Evolutionary conservation across 2,797 vertebrate species (phyloP), one percentile per base, ranked within the genome.

Genomic region (Poeciliopsis gracilis): DNA sequence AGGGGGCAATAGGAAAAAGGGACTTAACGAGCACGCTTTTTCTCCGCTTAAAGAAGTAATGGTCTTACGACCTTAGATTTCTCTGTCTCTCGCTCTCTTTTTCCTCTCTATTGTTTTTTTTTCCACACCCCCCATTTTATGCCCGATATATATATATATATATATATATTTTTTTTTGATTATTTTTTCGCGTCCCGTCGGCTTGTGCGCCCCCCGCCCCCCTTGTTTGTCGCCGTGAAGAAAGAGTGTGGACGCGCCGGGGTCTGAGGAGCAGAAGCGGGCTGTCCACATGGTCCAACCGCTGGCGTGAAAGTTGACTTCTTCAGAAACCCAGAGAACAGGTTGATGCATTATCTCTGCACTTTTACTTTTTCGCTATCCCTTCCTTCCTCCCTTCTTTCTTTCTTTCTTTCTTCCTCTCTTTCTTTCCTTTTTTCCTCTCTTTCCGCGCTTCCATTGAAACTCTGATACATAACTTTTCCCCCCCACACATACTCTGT

Each of bases 261-360:
- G 94, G 91, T 89, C 90, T 85, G 93, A 93, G 93, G 95, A 94
- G 90, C 95, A 94, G 95, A 94, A 93, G 93, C 92, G 91, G 90
- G 87, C 85, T 92, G 91, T 94, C 96, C 96, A 96, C 96, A 96
- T 96, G 96, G 95, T 96, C 95, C 95, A 94, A 94, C 92, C 94
- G 91, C 95, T 92, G 94, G 93, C 94, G 92, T 96, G 95, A 96
- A 96, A 96, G 92, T 95, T 96, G 94, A 96, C 93, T 95, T 96
- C 96, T 96, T 92, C 95, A 91, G 91, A 93, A 94, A 92, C 92
- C 94, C 84, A 94, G 93, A 95, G 93, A 95, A 96, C 96, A 96
- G 96, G 96, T 96, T 95, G 94, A 95, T 94, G 93, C 91, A 88
- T 89, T 91, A 87, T 90, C 88, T 93, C 88, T 93, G 89, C 89